Evolutionary conservation across 2,888 invertebrate species (phyloP), one percentile per base, ranked within the genome.

Genomic region (Tridacna gigas): DNA sequence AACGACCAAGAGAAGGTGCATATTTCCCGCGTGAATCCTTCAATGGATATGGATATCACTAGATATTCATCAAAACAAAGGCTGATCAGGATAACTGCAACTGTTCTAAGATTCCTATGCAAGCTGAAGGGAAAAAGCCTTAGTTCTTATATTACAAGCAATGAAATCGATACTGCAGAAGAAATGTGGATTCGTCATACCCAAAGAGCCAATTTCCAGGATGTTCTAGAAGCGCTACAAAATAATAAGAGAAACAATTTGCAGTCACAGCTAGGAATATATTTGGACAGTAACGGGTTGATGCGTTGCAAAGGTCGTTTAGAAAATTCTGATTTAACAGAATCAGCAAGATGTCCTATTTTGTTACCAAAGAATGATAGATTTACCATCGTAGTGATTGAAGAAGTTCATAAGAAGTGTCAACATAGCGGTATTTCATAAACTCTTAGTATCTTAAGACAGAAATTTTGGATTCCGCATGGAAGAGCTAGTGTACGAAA

Each of bases 11-110:
- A 51, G 18, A 18, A 51, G 18, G 18, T 51, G 18, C 13, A 13
- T 13, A 51, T 18, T 13, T 12, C 18, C 13, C 51, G 13, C 18
- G 18, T 13, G 13, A 12, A 51, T 18, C 51, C 76, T 2, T 76
- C 80, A 25, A 76, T 80, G 20, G 76, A 60, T 9, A 80, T 80
- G 0, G 71, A 80, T n/a, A 28, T 25, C 25, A 26, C 26, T 11
- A 25, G 47, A 25, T 74, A 71, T 73, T 80, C 80, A 25, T 76
- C 80, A 51, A 28, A 37, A 47, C 28, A 56, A 63, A 74, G 18
- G 26, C 26, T 80, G 28, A 0, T 80, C 3, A 66, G 80, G 61
- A 76, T 80, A 20, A 80, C 80, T 7, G 80, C 80, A 26, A 65
- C 20, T 9, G 28, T 22, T 12, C 15, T 26, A n/a, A 63, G 63